Percentiles rank a stretch among this genome's conserved stretches.
Evolutionary conservation across 2,113 vertebrate species (phyloP).

Genomic region (Pandion haliaetus): DNA sequence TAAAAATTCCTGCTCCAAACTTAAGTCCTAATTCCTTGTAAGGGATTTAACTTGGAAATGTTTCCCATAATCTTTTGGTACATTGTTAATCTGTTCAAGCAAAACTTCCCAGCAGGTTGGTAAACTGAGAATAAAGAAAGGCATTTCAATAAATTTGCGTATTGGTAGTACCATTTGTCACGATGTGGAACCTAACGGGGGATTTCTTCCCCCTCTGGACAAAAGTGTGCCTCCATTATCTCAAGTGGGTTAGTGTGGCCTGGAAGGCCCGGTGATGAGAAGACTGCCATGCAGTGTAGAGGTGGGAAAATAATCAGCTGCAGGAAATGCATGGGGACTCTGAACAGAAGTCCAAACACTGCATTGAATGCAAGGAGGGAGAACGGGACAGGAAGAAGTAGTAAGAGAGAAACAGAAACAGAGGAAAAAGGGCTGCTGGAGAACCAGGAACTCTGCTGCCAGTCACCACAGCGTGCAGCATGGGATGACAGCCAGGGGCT

Average conservation of each 20-base stretch:
- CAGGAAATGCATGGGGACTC: not conserved
- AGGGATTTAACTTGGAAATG: not conserved
- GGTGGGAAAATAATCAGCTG: not conserved
- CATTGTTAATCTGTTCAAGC: not conserved
- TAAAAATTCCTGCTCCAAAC: not conserved
- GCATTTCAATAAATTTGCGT: not conserved
- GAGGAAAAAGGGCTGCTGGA: not conserved
- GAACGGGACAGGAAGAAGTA: fast-evolving
- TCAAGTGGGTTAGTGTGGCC: not conserved
- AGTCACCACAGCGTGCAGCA: not conserved
- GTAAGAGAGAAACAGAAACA: not conserved
- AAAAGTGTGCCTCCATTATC: not conserved
- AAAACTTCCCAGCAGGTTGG: not conserved
- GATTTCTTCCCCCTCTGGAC: not conserved
- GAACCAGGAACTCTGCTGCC: not conserved
- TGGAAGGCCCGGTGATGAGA: not conserved
- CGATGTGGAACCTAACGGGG: not conserved
- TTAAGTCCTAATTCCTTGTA: not conserved
- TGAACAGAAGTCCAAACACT: not conserved
- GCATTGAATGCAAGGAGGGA: not conserved
- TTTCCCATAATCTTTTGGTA: not conserved
- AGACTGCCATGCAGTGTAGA: not conserved
- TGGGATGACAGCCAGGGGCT: not conserved
- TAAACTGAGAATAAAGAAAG: not conserved
- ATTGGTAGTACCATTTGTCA: not conserved